Conservation (phyloP, 2,888 invertebrate genomes). For the Parthenolecanium corni region DNA sequence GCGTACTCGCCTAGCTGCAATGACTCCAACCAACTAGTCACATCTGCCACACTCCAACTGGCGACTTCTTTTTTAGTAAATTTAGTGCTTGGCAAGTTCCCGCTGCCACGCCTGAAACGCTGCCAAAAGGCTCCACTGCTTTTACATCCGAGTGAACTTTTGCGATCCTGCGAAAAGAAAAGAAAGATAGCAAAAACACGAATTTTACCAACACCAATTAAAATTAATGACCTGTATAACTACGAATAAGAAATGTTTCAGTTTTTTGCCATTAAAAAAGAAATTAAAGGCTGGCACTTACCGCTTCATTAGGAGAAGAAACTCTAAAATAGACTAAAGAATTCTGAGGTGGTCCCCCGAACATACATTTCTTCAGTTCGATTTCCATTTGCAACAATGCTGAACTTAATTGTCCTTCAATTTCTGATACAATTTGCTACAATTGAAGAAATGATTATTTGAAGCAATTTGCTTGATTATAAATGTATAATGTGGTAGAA, state of each 20-base stretch:
- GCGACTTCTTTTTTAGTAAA: constrained; percentile 42
- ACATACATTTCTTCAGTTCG: constrained; percentile 56
- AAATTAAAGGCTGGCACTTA: not conserved
- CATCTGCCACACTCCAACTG: constrained; percentile 79
- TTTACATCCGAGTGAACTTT: constrained; percentile 1
- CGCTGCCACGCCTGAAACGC: constrained; percentile 46
- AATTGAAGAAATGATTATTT: not conserved
- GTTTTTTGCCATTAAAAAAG: too few species aligned
- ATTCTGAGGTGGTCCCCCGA: constrained; percentile 13
- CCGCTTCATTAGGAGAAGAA: constrained; percentile 22
- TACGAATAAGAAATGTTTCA: too few species aligned
- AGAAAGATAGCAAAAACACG: not conserved
- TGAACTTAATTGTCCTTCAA: constrained; percentile 55
- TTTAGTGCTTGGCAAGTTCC: constrained; percentile 27
- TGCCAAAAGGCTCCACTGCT: constrained; percentile 50
- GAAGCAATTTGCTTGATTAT: too few species aligned
- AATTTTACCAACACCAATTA: too few species aligned
- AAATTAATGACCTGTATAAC: too few species aligned
- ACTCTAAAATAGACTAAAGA: constrained; percentile 17
- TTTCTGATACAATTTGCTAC: constrained; percentile 50
- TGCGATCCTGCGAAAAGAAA: constrained; percentile 6
- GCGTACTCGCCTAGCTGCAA: constrained; percentile 81
- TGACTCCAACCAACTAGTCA: constrained; percentile 78
- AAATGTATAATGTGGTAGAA: too few species aligned
- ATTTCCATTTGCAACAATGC: constrained; percentile 58